Evolutionary conservation across 2,113 vertebrate species (phyloP), one percentile per base, ranked within the genome.

Genomic region (Dicerorhinus sumatrensis): DNA sequence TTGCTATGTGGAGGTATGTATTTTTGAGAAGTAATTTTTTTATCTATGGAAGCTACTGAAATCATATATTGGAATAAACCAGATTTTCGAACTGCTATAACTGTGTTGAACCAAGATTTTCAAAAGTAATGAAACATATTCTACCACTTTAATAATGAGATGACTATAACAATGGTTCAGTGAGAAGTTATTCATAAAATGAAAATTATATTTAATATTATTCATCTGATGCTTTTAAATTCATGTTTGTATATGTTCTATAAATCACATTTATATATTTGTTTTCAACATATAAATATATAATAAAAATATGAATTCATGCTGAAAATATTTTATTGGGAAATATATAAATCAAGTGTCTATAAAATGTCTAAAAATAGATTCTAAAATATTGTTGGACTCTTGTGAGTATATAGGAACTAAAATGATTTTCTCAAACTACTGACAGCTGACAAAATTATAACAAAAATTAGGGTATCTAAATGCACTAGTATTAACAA

Each of bases 191-290:
- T 31, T 51, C 18, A 94, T 33, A 81, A 80, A 91, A 67, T 95
- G 54, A 92, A 96, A 88, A 95, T 67, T 72, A 31, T 63, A 81
- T 65, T 90, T 95, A 89, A 70, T 65, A 63, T 81, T 81, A 76
- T 69, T 96, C 42, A 79, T 58, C 62, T 25, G 54, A 81, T 17
- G 5, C 27, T 69, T 85, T 85, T 70, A 95, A 89, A 89, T 72
- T 54, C 4, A 67, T 70, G 8, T n/a, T 92, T 65, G 2, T 54
- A 31, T 20, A 79, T 79, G 18, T 60, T 90, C 25, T 85, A 83
- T 72, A 96, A 86, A 75, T 77, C 21, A 88, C 13, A 77, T 46
- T 65, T 90, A 85, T 9, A 69, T 72, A 46, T 87, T 82, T 51
- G 51, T 56, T 80, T 70, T 1, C 7, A 62, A 70, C 60, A 10